These are phyloP conservation scores for Rhinolophus sinicus DNA, from an alignment of 2,113 vertebrate species.

Conservation along the genomic window DNA sequence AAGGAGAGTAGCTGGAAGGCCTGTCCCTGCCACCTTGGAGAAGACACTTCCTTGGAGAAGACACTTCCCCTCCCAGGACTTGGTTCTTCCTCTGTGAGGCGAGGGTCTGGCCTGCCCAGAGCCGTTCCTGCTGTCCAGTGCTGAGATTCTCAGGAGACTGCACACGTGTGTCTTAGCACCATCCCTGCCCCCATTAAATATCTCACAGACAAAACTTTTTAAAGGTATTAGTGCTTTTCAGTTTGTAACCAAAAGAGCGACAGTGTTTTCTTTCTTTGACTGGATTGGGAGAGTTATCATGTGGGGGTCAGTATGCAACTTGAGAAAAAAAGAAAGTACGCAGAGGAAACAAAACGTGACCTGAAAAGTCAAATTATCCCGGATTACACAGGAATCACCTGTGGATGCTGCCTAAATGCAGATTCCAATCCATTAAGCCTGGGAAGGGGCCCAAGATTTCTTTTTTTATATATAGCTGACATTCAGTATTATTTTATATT, in stretches of 20 bases:
- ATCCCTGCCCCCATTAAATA: neutral
- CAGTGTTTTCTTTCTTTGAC: neutral
- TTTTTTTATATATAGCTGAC: neutral
- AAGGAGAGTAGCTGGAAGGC: neutral
- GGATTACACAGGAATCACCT: neutral
- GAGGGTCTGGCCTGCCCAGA: neutral
- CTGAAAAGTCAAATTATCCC: neutral
- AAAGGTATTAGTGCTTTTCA: neutral
- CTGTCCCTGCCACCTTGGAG: neutral
- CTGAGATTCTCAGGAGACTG: neutral
- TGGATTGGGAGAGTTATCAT: neutral
- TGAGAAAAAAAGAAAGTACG: neutral
- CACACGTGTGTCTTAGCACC: neutral
- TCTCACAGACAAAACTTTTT: neutral
- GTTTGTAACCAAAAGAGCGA: neutral
- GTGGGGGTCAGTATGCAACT: neutral
- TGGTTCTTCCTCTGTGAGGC: neutral
- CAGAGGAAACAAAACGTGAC: slow-evolving; percentile 1
- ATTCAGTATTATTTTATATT: too few relatives aligned
- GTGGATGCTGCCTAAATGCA: neutral
- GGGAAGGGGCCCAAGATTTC: neutral
- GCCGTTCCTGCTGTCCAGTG: neutral
- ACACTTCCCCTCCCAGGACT: neutral
- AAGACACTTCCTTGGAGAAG: neutral
- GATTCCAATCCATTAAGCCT: neutral